These are phyloP conservation scores for Eustalomyia histrio DNA, from an alignment of 2,888 invertebrate genomes.

Conservation along the genomic window DNA sequence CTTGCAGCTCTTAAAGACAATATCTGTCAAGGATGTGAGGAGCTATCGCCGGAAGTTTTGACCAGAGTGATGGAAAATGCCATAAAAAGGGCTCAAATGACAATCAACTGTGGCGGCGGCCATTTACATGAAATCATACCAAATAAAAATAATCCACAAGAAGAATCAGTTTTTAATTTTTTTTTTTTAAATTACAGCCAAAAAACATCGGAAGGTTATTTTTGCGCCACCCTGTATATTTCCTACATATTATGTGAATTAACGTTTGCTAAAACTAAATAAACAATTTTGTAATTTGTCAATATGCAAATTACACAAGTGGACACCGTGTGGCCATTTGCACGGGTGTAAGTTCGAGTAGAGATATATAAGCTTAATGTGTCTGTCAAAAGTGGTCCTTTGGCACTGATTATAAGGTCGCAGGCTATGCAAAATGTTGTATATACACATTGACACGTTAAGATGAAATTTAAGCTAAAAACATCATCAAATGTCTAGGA, in stretches of 20 bases:
- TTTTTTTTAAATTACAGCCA: too few relatives aligned
- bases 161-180: too few relatives aligned
- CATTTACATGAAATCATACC: too few relatives aligned
- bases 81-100: too few relatives aligned
- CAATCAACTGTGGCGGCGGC: too few relatives aligned
- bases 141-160: too few relatives aligned
- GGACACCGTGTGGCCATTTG: background rate
- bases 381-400: background rate
- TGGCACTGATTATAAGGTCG: background rate
- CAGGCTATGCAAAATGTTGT: background rate
- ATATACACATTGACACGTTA: background rate
- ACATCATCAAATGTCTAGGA: background rate
- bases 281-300: background rate
- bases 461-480: background rate
- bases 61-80: too few relatives aligned
- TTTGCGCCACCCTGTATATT: too few relatives aligned
- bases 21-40: too few relatives aligned
- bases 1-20: too few relatives aligned
- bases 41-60: too few relatives aligned
- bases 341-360: background rate
- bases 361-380: background rate
- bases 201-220: too few relatives aligned
- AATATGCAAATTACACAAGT: slow-evolving; percentile 4
- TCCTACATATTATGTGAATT: background rate
- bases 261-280: background rate